A percentile compares a stretch with the other conserved stretches of the same genome.
Evolutionary conservation across 2,888 invertebrate species (phyloP).

Genomic region (Amphipoea lucens): DNA sequence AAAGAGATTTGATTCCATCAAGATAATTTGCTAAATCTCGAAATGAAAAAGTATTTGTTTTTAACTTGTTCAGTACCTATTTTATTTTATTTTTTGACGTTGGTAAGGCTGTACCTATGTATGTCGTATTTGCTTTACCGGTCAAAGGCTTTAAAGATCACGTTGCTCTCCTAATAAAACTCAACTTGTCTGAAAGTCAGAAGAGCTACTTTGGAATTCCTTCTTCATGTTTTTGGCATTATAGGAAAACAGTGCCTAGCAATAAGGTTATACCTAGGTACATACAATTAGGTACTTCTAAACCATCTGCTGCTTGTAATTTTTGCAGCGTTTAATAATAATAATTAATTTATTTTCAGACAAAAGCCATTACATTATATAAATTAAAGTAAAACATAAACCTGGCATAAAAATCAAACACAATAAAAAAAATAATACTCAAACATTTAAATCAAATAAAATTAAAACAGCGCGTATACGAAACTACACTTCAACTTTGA

Average conservation of each 20-base stretch:
- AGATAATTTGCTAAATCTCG: slow-evolving; percentile 8
- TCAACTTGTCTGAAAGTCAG: neutral
- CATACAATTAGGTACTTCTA: neutral
- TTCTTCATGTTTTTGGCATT: too few relatives aligned
- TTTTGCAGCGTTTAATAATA: too few relatives aligned
- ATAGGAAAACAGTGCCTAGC: too few relatives aligned
- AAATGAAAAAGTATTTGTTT: slow-evolving; percentile 3
- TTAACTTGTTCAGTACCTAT: neutral
- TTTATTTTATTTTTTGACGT: neutral
- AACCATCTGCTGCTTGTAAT: neutral
- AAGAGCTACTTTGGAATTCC: neutral
- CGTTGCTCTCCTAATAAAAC: neutral
- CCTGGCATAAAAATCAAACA: too few relatives aligned
- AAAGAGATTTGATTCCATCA: slow-evolving; percentile 7
- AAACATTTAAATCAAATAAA: too few relatives aligned
- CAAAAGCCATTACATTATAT: too few relatives aligned
- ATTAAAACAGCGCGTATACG: neutral
- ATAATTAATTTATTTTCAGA: too few relatives aligned
- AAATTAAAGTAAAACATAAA: too few relatives aligned
- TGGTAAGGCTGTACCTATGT: slow-evolving; percentile 5
- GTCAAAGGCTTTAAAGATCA: neutral
- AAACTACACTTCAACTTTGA: neutral
- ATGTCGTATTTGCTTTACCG: neutral
- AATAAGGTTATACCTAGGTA: too few relatives aligned
- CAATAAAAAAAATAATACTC: too few relatives aligned